Evolutionary conservation across 92 coral and sea anemone species (phyloP).

Genomic region (Siderastrea siderea): DNA sequence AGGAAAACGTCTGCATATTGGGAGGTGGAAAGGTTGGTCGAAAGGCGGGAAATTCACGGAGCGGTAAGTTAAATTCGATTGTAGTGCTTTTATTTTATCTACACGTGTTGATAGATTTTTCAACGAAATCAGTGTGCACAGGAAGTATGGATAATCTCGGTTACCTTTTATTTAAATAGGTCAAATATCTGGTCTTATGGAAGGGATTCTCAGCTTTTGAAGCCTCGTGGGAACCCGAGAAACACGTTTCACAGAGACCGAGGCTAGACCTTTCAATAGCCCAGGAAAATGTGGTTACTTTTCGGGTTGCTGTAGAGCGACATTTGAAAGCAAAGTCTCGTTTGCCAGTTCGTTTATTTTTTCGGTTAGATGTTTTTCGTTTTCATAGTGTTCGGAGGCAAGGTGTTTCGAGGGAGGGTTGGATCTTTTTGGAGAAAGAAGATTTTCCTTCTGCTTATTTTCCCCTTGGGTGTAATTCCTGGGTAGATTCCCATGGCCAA

Average conservation of each 20-base stretch:
- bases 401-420: constrained; percentile 28
- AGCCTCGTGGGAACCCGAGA: constrained; percentile 53
- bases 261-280: not conserved
- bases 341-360: constrained; percentile 44
- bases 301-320: constrained; percentile 48
- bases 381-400: constrained; percentile 25
- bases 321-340: constrained; percentile 48
- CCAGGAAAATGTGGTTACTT: not conserved
- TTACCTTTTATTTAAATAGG: constrained; percentile 31
- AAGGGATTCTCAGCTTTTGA: constrained; percentile 33
- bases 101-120: not conserved
- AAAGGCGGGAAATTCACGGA: not conserved
- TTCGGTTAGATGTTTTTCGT: constrained; percentile 54
- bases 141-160: too few relatives aligned
- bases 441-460: constrained; percentile 29
- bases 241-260: constrained; percentile 46
- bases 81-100: not conserved
- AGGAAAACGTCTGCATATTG: too few relatives aligned
- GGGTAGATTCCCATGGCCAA: constrained; percentile 64
- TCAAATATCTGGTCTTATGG: constrained; percentile 56
- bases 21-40: not conserved
- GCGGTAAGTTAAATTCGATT: not conserved
- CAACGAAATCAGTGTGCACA: too few relatives aligned
- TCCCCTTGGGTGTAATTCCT: constrained; percentile 39
- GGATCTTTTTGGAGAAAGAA: constrained; percentile 38